These are phyloP conservation scores for Chionodraco myersi DNA, from an alignment of 2,113 vertebrate genomes.

Conservation along the genomic window DNA sequence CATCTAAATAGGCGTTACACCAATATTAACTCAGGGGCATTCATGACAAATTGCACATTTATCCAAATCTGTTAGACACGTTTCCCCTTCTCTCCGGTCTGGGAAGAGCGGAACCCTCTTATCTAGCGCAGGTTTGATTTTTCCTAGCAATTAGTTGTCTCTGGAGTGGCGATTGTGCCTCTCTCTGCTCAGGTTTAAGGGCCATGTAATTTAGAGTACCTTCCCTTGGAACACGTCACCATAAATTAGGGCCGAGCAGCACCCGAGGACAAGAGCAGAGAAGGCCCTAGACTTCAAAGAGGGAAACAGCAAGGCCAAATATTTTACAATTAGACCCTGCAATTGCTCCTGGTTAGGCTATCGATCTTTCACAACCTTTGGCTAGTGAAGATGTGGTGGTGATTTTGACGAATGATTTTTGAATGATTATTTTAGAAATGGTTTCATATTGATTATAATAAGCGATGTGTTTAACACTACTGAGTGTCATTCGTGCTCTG, in stretches of 20 bases:
- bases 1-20: constrained; percentile 5
- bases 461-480: too few species aligned
- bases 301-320: constrained; percentile 71
- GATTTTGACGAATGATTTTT: not conserved
- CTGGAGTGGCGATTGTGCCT: constrained; percentile 66
- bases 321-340: constrained; percentile 78
- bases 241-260: constrained; percentile 81
- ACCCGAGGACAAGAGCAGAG: constrained; percentile 76
- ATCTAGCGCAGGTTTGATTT: constrained; percentile 57
- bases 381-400: not conserved
- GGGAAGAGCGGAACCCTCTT: constrained; percentile 58
- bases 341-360: constrained; percentile 55
- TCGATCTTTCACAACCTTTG: constrained; percentile 44
- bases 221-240: constrained; percentile 68
- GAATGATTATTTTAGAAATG: not conserved
- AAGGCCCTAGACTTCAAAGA: constrained; percentile 75
- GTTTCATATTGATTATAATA: not conserved
- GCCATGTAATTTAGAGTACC: constrained; percentile 79
- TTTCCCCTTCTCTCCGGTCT: constrained; percentile 55
- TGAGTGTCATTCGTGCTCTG: too few species aligned
- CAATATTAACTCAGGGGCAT: constrained; percentile 12
- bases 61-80: constrained; percentile 33
- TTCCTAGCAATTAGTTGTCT: constrained; percentile 76
- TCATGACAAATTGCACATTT: constrained; percentile 56
- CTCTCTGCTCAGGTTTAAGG: constrained; percentile 68